Evolutionary conservation across 2,797 vertebrate genomes (phyloP).

Genomic region (Sebastes alutus): DNA sequence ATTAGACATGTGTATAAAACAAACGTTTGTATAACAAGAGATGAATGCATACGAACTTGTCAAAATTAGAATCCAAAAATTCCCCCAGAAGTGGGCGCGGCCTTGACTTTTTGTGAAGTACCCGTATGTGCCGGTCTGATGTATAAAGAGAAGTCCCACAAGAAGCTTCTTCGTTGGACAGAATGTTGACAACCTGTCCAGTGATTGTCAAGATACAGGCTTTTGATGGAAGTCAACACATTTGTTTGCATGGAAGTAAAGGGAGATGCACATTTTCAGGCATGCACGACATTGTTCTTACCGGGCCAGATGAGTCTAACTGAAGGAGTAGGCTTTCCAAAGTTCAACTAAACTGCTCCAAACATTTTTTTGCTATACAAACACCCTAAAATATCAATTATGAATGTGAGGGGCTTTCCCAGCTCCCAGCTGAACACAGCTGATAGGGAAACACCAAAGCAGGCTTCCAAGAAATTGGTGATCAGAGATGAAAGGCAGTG

Average conservation of each 20-base stretch:
- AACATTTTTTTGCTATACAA: neutral
- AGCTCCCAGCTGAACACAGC: constrained; percentile 1
- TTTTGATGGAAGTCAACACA: neutral
- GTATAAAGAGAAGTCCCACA: constrained; percentile 2
- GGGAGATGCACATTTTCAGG: neutral
- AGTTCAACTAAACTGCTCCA: constrained; percentile 10
- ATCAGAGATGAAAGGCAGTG: constrained; percentile 34
- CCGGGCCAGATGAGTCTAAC: neutral
- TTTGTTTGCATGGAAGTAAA: neutral
- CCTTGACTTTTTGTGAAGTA: too few relatives aligned
- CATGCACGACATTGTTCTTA: neutral
- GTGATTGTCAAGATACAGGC: neutral
- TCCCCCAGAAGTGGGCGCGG: too few relatives aligned
- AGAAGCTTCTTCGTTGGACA: neutral
- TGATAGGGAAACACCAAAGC: constrained; percentile 34
- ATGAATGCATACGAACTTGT: too few relatives aligned
- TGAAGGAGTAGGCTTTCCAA: neutral
- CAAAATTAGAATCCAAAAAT: too few relatives aligned
- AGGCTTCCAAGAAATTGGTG: neutral
- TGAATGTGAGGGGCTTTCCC: constrained; percentile 19
- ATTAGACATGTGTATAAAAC: too few relatives aligned
- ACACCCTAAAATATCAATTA: neutral
- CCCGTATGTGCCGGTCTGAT: too few relatives aligned
- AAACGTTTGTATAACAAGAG: too few relatives aligned
- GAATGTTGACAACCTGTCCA: neutral